Base-by-base conservation (phyloP, 2,888 invertebrate genomes). In the Caenorhabditis imperialis region DNA sequence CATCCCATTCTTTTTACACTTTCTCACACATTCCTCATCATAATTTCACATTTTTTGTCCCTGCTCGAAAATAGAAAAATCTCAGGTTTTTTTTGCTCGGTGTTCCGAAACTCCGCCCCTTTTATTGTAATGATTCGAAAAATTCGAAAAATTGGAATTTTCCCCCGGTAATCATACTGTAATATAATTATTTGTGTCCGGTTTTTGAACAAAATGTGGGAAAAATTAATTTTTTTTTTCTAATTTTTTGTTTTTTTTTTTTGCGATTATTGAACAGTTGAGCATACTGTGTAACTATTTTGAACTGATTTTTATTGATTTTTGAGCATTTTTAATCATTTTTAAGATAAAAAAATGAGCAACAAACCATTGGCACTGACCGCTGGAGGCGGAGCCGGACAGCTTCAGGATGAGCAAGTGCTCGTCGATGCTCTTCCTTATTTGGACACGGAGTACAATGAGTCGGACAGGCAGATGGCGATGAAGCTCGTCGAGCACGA, bases 401-500 rank as follows among this genome's bases (percentile, higher is more conserved):
- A 53, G 16, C 22, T 67, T 25, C 71, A 65, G 23, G 70, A 75
- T 33, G 65, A 65, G 22, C 60, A 71, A 48, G 61, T 79, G 38
- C 63, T 81, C 16, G 83, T 83, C 12, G 85, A 85, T 55, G 84
- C 85, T 8, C 77, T 85, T 8, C 85, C 85, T 1, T 85, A 85
- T 55, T 72, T 85, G 35, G 85, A 85, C 61, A 77, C 78, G 3
- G 79, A 84, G 10, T 86, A 86, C 72, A 83, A 82, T 33, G 86
- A 86, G 40, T 27, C 62, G 16, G 84, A 83, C 45, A 74, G 85
- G 10, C 84, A 86, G 62, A 63, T 79, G 94, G 97, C 97, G 0
- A 90, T 96, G 85, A 94, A 94, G 8, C 93, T 99, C 92, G 96
- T 99, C 0, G 98, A 99, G 89, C 98, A 99, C 89, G 98, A 99